phyloP scores from a whole-genome alignment of 2,888 invertebrate species.

The Pseudococcus jackbeardsleyi region DNA sequence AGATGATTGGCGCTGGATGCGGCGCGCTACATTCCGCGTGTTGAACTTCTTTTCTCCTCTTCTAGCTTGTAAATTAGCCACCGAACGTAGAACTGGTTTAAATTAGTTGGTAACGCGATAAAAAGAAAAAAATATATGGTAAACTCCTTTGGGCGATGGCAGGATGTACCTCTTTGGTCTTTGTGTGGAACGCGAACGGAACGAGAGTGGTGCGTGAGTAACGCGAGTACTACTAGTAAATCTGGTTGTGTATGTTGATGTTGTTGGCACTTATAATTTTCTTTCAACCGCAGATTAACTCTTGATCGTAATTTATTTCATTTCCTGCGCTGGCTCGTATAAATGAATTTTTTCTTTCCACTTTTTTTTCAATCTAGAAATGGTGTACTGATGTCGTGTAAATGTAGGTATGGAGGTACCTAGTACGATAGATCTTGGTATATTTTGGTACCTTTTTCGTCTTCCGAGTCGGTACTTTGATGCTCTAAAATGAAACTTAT shows the following conservation, averaged over 20 bases:
- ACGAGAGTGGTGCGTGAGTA: not conserved
- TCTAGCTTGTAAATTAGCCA: constrained; percentile 53
- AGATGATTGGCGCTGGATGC: not conserved
- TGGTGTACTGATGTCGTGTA: constrained; percentile 12
- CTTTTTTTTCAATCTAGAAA: constrained; percentile 2
- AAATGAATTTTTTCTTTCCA: constrained; percentile 30
- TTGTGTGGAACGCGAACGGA: not conserved
- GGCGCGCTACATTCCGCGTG: constrained; percentile 28
- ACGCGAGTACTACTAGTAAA: not conserved
- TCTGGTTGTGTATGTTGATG: constrained; percentile 52
- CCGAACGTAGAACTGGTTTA: constrained; percentile 49
- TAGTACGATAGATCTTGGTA: not conserved
- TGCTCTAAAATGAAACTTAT: not conserved
- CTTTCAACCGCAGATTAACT: constrained; percentile 61
- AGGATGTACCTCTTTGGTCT: constrained; percentile 31
- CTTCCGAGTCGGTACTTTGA: constrained; percentile 24
- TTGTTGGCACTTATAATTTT: constrained; percentile 57
- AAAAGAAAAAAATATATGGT: constrained; percentile 39
- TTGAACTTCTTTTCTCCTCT: constrained; percentile 4
- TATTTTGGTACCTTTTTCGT: constrained; percentile 1
- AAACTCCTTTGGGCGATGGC: constrained; percentile 46
- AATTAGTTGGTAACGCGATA: constrained; percentile 52
- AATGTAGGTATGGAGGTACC: not conserved
- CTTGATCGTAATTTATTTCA: constrained; percentile 61
- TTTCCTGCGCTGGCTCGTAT: constrained; percentile 47